Percentiles rank a stretch among this genome's conserved stretches.
Conservation (phyloP, 2,113 vertebrate genomes). For the Proteles cristata region DNA sequence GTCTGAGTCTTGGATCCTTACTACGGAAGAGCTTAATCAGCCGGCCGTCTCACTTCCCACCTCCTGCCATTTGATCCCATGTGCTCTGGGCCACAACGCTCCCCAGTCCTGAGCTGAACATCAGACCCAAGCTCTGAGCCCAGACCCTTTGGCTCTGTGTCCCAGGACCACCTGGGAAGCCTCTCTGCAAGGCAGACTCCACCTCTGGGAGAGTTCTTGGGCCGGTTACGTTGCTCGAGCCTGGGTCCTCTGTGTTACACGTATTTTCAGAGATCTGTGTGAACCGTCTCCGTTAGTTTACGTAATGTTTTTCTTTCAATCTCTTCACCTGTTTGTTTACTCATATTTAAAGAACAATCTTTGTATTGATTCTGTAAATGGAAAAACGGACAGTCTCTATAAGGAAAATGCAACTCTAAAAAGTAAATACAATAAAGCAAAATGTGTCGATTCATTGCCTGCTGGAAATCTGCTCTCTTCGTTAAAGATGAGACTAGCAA, state of each 20-base stretch:
- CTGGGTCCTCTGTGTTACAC: too few relatives aligned
- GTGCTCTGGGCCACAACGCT: not conserved
- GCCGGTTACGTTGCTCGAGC: not conserved
- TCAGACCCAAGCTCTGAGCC: rapidly evolving
- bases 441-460: not conserved
- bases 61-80: rapidly evolving
- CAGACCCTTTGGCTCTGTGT: not conserved
- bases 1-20: not conserved
- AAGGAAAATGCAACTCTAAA: not conserved
- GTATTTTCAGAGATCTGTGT: not conserved
- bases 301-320: conserved; percentile 32
- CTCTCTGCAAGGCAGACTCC: not conserved
- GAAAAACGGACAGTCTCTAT: not conserved
- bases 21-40: not conserved
- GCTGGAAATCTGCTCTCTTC: not conserved
- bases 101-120: not conserved
- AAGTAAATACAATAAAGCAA: not conserved
- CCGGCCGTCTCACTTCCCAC: rapidly evolving
- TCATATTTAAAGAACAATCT: conserved; percentile 55
- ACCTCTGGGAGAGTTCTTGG: not conserved
- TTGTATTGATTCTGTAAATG: not conserved
- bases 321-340: not conserved
- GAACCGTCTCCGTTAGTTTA: not conserved
- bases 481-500: not conserved
- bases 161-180: not conserved